Evolutionary conservation across 1,140 invertebrate species (phyloP), one percentile per base, ranked within the genome.

Genomic region (Drosophila rufa): DNA sequence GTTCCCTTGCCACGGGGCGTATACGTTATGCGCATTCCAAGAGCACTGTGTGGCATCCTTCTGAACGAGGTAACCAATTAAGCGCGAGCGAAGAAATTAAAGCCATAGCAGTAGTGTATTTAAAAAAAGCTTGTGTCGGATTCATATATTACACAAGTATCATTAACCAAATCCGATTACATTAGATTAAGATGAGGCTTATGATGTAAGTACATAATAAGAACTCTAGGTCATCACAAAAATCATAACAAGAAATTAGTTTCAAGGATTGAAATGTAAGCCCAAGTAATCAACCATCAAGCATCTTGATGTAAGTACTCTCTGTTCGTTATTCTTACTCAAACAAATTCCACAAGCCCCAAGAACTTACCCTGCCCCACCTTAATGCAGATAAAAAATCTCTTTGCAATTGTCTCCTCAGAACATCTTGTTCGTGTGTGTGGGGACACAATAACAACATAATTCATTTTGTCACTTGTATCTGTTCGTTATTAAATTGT

Each of bases 391-490:
- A 38, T 58, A 45, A 36, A 51, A 51, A 48, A 75, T 43, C 43
- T 19, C n/a, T 59, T 43, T 27, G 33, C 33, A 68, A 61, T 43
- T 45, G 30, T 58, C 55, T 73, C 9, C 17, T 3, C n/a, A 36
- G 38, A 19, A n/a, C 38, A 51, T 36, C 47, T 14, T 70, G 51
- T 48, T 46, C 47, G 33, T 69, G 48, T 50, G 66, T 30, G 57
- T 40, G 79, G 60, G 38, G 45, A 67, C 69, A 67, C 69, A 80
- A 80, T 83, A 87, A 89, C 84, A 87, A 87, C 77, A 84, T 87
- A 87, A 87, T 89, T 87, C 84, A 87, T 89, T 87, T 89, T 89
- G 84, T 87, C 84, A 89, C 84, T 87, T 84, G 80, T 87, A 87
- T 87, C 69, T 83, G 74, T 73, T 87, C 53, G 84, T 87, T 87